Base-by-base conservation (phyloP, 2,888 invertebrate genomes). In the Cheilosia pagana region DNA sequence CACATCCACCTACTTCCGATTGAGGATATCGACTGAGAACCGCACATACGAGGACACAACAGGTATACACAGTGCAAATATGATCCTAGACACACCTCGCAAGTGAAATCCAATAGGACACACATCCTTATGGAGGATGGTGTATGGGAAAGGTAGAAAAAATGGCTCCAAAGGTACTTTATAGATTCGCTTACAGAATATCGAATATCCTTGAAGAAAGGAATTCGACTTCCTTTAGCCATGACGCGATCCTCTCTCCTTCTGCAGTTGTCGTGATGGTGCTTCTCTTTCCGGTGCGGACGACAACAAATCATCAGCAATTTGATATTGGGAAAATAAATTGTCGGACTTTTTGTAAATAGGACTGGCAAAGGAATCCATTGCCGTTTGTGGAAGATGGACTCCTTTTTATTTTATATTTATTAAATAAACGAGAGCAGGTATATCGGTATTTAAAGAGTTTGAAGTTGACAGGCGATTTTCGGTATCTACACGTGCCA, bases 1-100 rank as follows among this genome's bases (percentile, higher is more conserved):
- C 89, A 91, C 88, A 88, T 89, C 89, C 91, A 89, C 91, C 91
- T 90, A 91, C 89, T 91, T 91, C 91, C 91, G 90, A 87, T 88
- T 71, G 25, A 74, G 72, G 68, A 78, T 83, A 83, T 83, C 70
- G 74, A 85, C 75, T 68, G 60, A 70, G 41, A 65, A 63, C 57
- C 57, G 19, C 2, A 45, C 52, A 68, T 35, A 62, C n/a, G n/a
- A n/a, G n/a, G n/a, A n/a, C 43, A 70, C 28, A 75, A 75, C 74
- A 65, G 75, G 79, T 75, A 78, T 14, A 25, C 8, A 23, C 12
- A 21, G 19, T 14, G 5, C 52, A 8, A 74, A 82, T 50, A 78
- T 67, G 62, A 78, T 83, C 82, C 82, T 85, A 79, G 79, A 83
- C 68, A 70, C 83, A 85, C 70, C 74, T 74, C 62, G 16, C 59